Conservation (phyloP, 2,888 invertebrate species). For the Noctuana brunneofusca region DNA sequence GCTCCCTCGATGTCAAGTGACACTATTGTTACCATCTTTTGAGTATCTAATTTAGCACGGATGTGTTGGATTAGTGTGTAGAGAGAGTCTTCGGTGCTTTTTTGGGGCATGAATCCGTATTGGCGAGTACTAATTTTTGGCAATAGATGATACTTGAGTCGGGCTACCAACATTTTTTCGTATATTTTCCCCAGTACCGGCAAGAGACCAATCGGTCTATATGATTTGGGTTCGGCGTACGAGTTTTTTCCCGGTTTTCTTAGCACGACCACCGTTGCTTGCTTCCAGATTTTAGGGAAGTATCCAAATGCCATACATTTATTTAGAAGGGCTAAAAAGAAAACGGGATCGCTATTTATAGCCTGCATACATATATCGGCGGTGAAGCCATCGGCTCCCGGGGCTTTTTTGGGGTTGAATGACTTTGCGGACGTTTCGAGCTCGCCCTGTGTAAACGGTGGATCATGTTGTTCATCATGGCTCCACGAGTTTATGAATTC, state of each 20-base stretch:
- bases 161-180: not conserved
- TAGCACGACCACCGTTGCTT: slow-evolving; percentile 15
- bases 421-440: not conserved
- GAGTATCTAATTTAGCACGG: not conserved
- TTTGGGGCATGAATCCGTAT: no score
- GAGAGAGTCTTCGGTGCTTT: slow-evolving; percentile 39
- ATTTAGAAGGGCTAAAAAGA: slow-evolving; percentile 19
- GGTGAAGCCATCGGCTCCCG: slow-evolving; percentile 35
- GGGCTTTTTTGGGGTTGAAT: slow-evolving; percentile 36
- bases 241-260: slow-evolving; percentile 22
- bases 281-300: slow-evolving; percentile 32
- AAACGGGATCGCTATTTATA: not conserved
- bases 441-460: slow-evolving; percentile 30
- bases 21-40: not conserved
- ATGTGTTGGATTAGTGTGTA: slow-evolving; percentile 34
- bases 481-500: not conserved
- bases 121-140: not conserved
- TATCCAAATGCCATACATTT: slow-evolving; percentile 9
- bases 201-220: not conserved
- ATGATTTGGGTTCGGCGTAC: slow-evolving; percentile 24
- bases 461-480: slow-evolving; percentile 14
- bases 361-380: slow-evolving; percentile 32
- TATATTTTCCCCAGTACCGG: slow-evolving; percentile 12
- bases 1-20: not conserved
- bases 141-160: not conserved